phyloP scores from a whole-genome alignment of 2,888 invertebrate species.

The Macrosiphum euphorbiae region DNA sequence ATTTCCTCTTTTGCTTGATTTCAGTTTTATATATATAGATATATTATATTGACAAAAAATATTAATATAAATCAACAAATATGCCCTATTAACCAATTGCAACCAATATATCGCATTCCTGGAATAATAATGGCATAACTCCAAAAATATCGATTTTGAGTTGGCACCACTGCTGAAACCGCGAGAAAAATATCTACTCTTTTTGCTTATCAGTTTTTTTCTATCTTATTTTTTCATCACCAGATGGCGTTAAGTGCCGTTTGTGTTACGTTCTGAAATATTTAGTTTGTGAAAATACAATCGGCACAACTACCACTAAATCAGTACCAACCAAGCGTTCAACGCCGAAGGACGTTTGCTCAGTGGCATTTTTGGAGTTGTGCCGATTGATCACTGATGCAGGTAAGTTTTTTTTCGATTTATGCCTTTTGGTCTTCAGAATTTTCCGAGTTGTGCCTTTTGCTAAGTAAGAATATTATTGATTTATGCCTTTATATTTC shows the following conservation, averaged over 20 bases:
- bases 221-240: not conserved
- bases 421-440: constrained; percentile 1
- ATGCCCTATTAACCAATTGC: no score
- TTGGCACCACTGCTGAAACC: constrained; percentile 15
- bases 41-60: no score
- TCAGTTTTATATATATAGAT: no score
- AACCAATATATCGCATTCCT: not conserved
- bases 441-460: constrained; percentile 22
- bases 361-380: constrained; percentile 17
- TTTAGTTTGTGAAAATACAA: constrained; percentile 1
- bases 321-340: constrained; percentile 12
- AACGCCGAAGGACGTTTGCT: not conserved
- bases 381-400: constrained; percentile 4
- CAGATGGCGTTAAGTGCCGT: not conserved
- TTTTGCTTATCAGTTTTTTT: constrained; percentile 1
- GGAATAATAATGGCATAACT: not conserved
- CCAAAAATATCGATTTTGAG: constrained; percentile 14
- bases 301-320: constrained; percentile 10
- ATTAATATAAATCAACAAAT: no score
- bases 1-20: no score
- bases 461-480: constrained; percentile 15
- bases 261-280: not conserved
- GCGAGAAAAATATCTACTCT: constrained; percentile 1
- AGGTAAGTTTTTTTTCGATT: not conserved
- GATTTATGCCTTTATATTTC: constrained; percentile 21